phyloP scores from a whole-genome alignment of 2,113 vertebrate species.

The Anser cygnoides region DNA sequence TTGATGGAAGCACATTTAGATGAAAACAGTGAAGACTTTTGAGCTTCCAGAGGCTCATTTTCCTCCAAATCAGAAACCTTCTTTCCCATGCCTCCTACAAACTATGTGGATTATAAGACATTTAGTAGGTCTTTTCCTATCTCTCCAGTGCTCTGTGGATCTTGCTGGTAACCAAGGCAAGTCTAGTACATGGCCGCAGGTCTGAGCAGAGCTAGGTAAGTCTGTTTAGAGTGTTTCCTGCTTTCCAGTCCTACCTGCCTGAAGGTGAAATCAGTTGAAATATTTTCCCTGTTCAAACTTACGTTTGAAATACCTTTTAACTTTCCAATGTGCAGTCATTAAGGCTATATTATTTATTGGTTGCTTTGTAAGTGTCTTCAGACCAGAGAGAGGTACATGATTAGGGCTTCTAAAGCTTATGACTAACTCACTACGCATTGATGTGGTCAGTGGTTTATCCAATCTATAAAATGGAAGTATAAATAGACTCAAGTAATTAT shows the following conservation, averaged over 20 bases:
- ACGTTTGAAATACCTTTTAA: not conserved
- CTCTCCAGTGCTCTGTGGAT: not conserved
- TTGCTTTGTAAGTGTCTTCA: constrained; percentile 2
- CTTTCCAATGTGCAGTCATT: not conserved
- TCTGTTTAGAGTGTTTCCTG: not conserved
- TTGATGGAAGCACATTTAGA: not conserved
- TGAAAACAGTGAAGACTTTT: not conserved
- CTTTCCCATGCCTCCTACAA: not conserved
- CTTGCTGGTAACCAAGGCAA: not conserved
- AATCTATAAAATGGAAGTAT: not conserved
- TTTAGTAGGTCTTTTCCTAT: not conserved
- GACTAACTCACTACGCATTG: not conserved
- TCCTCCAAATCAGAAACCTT: not conserved
- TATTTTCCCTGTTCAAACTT: not conserved
- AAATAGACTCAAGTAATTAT: constrained; percentile 15
- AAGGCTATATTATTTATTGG: not conserved
- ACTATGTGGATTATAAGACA: not conserved
- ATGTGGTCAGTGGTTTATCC: not conserved
- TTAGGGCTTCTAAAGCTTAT: not conserved
- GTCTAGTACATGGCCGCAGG: rapidly evolving
- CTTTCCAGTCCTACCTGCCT: not conserved
- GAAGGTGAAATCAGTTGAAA: not conserved
- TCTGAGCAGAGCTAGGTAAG: not conserved
- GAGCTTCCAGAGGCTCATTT: not conserved
- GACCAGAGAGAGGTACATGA: not conserved